These are phyloP conservation scores for Trialeurodes vaporariorum DNA, from an alignment of 1,140 invertebrate species.

Conservation along the genomic window DNA sequence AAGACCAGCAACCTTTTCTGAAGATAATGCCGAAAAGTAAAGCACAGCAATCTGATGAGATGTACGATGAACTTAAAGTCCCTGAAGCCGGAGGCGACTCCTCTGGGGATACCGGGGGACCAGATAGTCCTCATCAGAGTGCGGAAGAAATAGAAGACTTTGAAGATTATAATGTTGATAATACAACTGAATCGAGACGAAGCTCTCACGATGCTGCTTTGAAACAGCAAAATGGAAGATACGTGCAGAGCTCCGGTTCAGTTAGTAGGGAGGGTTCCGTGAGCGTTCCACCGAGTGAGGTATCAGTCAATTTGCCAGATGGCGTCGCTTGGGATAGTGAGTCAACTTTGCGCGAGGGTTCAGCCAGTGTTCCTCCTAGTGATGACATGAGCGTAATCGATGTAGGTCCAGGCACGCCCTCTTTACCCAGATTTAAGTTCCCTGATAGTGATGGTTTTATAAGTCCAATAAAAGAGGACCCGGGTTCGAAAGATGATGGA, in stretches of 20 bases:
- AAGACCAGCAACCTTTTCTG: constrained; percentile 14
- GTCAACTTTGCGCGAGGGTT: constrained; percentile 35
- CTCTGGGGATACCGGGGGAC: constrained; percentile 74
- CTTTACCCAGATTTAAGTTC: constrained; percentile 44
- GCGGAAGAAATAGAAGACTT: constrained; percentile 45
- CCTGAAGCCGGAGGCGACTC: constrained; percentile 33
- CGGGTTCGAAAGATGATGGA: constrained; percentile 34
- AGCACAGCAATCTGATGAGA: constrained; percentile 25
- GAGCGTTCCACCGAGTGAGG: constrained; percentile 35
- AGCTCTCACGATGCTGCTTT: constrained; percentile 33
- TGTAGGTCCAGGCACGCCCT: constrained; percentile 28
- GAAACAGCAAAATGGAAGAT: constrained; percentile 31
- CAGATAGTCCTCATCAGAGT: constrained; percentile 64
- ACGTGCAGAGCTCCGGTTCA: constrained; percentile 31
- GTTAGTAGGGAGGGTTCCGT: constrained; percentile 36
- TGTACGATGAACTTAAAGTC: constrained; percentile 26
- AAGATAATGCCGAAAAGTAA: constrained; percentile 16
- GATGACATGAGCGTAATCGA: constrained; percentile 13
- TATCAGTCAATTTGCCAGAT: constrained; percentile 34
- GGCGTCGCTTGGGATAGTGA: constrained; percentile 34
- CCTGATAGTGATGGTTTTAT: constrained; percentile 27
- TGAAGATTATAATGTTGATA: constrained; percentile 17
- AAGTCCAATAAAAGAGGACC: constrained; percentile 2
- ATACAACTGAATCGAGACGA: constrained; percentile 20
- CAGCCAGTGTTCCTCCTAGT: constrained; percentile 31